phyloP scores from a whole-genome alignment of 2,113 vertebrate genomes.

The Pelecanus crispus region DNA sequence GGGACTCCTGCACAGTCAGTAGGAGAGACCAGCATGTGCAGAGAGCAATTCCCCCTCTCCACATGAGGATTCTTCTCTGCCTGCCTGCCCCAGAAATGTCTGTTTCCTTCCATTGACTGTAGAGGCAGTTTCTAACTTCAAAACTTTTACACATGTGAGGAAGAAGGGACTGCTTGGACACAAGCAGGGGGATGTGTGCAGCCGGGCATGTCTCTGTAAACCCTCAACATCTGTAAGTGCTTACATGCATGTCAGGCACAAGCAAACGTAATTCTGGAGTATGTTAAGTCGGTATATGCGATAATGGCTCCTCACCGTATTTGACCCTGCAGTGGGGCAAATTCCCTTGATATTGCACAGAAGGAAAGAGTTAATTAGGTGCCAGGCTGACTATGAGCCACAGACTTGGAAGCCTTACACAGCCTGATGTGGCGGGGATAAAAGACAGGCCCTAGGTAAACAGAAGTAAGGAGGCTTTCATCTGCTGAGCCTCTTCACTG shows the following conservation, averaged over 20 bases:
- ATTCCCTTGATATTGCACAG: constrained; percentile 31
- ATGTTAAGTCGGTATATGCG: not conserved
- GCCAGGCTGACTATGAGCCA: not conserved
- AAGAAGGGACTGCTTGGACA: not conserved
- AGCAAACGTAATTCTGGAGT: constrained; percentile 31
- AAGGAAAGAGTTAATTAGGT: constrained; percentile 51
- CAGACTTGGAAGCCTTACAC: not conserved
- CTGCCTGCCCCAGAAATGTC: not conserved
- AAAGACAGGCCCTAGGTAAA: constrained; percentile 40
- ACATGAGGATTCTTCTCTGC: not conserved
- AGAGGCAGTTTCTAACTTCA: not conserved
- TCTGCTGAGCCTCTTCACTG: not conserved
- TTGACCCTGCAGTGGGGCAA: constrained; percentile 6
- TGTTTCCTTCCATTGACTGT: not conserved
- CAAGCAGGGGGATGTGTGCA: not conserved
- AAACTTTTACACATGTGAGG: not conserved
- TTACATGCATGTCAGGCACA: constrained; percentile 10
- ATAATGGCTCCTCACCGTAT: not conserved
- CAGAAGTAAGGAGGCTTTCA: constrained; percentile 16
- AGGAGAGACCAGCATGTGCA: not conserved
- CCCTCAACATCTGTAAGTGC: constrained; percentile 27
- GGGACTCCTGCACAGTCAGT: not conserved
- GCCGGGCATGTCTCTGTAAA: not conserved
- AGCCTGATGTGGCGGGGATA: not conserved
- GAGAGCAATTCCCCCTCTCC: not conserved